These are phyloP conservation scores for Dipus sagitta DNA, from an alignment of 2,797 vertebrate species.

Conservation along the genomic window DNA sequence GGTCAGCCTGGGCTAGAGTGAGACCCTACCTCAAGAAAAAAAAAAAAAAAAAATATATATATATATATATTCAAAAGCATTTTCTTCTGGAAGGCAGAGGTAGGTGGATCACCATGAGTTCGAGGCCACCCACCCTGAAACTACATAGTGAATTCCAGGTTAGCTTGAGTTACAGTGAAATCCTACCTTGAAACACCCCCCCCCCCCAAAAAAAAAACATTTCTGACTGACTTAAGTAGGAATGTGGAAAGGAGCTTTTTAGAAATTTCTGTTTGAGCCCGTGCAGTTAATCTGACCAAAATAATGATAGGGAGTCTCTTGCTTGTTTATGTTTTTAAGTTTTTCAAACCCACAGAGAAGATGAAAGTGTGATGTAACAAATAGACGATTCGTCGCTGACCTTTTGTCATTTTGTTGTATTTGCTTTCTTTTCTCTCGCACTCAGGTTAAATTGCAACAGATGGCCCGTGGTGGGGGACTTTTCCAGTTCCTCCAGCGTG, in stretches of 20 bases:
- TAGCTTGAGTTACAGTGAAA: too few species aligned
- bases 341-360: slow-evolving; percentile 14
- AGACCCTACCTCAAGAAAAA: too few species aligned
- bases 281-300: not conserved
- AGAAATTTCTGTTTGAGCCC: not conserved
- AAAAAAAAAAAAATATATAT: too few species aligned
- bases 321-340: not conserved
- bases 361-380: not conserved
- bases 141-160: too few species aligned
- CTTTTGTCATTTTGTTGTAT: slow-evolving; percentile 1
- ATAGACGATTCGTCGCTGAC: not conserved
- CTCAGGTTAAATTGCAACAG: not conserved
- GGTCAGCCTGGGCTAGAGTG: too few species aligned
- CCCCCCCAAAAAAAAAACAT: too few species aligned
- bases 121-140: too few species aligned
- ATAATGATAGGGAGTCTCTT: not conserved
- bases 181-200: too few species aligned
- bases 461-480: not conserved
- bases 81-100: too few species aligned
- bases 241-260: not conserved
- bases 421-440: not conserved
- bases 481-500: not conserved
- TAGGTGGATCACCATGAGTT: too few species aligned
- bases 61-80: too few species aligned
- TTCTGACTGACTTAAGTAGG: not conserved